Base-by-base conservation (phyloP, 2,888 invertebrate genomes). In the Apantesis nais region DNA sequence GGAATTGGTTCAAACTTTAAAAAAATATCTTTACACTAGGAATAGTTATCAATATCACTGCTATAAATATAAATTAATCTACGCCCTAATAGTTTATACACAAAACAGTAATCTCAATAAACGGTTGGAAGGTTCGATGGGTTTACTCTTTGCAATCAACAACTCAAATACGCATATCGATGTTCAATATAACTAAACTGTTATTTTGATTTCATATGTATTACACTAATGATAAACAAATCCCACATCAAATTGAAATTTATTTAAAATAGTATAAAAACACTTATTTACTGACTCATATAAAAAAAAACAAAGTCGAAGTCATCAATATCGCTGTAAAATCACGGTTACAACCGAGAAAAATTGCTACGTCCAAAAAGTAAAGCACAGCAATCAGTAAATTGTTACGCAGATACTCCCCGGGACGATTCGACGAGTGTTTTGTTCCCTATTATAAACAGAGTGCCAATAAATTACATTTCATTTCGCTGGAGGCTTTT, bases 391-490 rank as follows among this genome's bases (percentile, higher is more conserved):
- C 87, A 88, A 86, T 89, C 88, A 89, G 86, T 89, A 88, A 88
- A 89, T 89, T 87, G 86, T 86, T 82, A 81, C 83, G 79, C 78
- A 85, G 86, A 89, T 89, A 86, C 85, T 87, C 86, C 83, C 75
- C 78, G 74, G 67, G 81, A 74, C 74, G 78, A 85, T 86, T 86
- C 83, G 85, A 79, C 75, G 79, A 81, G 78, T 84, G 85, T 85
- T 88, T 90, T 89, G 88, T 89, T 88, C 81, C 74, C 86, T 81
- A 86, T 89, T 89, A 90, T 88, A 87, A 89, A 87, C 87, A 84
- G 84, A 84, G 85, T 85, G 85, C 85, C 88, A 88, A 91, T 92
- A 91, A 91, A 90, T 89, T 89, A 88, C 81, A 84, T 89, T 89
- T 87, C 86, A 87, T 90, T 89, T 85, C 80, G 80, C 73, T 70